phyloP scores from a whole-genome alignment of 2,113 vertebrate genomes.

The Microtus montanus region DNA sequence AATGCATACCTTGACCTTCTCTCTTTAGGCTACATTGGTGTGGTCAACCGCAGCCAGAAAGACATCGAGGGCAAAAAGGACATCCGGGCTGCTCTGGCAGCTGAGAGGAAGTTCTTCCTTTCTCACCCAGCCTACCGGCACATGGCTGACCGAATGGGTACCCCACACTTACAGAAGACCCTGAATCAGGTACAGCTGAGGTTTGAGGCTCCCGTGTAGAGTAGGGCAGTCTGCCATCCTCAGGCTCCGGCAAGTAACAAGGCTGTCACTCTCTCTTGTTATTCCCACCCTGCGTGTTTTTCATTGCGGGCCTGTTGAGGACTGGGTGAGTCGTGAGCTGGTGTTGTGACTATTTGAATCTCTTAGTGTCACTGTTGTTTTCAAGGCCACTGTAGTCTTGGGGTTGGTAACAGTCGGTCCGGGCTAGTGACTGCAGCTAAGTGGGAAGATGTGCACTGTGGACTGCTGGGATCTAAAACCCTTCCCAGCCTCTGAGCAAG shows the following conservation, averaged over 20 bases:
- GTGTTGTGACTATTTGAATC: fast-evolving
- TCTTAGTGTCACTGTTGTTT: neutral
- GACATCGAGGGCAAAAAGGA: conserved; percentile 98
- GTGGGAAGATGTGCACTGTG: neutral
- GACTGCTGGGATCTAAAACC: neutral
- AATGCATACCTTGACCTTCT: neutral
- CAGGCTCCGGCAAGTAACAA: neutral
- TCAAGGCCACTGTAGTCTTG: neutral
- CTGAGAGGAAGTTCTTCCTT: conserved; percentile 97
- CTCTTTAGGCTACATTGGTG: conserved; percentile 94
- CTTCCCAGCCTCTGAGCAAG: neutral
- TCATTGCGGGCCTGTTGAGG: neutral
- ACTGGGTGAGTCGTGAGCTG: neutral
- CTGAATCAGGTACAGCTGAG: conserved; percentile 93
- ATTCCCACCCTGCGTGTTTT: neutral
- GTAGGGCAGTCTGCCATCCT: neutral
- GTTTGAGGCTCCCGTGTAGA: too few species aligned
- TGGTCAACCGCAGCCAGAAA: conserved; percentile 98
- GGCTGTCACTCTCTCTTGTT: too few species aligned
- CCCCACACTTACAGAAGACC: conserved; percentile 93
- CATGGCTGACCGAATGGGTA: conserved; percentile 97
- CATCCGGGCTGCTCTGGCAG: conserved; percentile 92
- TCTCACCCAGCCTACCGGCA: conserved; percentile 96
- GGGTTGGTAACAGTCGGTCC: neutral
- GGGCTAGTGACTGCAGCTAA: neutral